phyloP scores from a whole-genome alignment of 2,888 invertebrate species.

The Caenorhabditis doughertyi region DNA sequence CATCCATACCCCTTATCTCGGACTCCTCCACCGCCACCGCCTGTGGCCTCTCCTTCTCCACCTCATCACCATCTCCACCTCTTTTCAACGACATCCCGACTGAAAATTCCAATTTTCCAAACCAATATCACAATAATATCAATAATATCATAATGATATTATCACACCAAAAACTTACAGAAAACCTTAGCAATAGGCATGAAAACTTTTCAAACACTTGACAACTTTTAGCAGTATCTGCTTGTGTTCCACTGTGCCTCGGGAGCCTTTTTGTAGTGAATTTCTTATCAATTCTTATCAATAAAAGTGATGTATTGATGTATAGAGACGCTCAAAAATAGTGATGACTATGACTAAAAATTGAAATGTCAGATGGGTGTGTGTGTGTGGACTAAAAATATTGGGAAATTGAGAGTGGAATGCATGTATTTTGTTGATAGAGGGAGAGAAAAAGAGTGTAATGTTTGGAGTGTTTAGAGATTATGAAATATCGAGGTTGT shows the following conservation, averaged over 20 bases:
- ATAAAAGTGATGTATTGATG: constrained; percentile 8
- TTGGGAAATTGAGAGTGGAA: too few species aligned
- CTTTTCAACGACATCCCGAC: constrained; percentile 25
- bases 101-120: constrained; percentile 21
- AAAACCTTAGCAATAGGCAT: constrained; percentile 32
- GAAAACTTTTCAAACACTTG: neutral
- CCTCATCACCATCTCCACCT: too few species aligned
- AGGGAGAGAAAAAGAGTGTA: neutral
- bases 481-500: too few species aligned
- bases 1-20: constrained; percentile 3
- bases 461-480: too few species aligned
- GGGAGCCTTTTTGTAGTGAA: constrained; percentile 19
- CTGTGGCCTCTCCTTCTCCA: constrained; percentile 15
- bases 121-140: neutral
- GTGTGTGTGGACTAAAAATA: constrained; percentile 6
- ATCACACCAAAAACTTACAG: constrained; percentile 28
- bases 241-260: neutral
- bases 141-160: neutral
- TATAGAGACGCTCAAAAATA: neutral
- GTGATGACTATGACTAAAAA: constrained; percentile 17
- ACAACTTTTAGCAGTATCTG: constrained; percentile 8
- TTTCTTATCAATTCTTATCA: constrained; percentile 35
- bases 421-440: too few species aligned
- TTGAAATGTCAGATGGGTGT: constrained; percentile 21
- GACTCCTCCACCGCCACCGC: neutral